A percentile compares a stretch with the other conserved stretches of the same genome.
These are phyloP conservation scores for Choristoneura fumiferana DNA, from an alignment of 1,140 invertebrate genomes.

Conservation along the genomic window DNA sequence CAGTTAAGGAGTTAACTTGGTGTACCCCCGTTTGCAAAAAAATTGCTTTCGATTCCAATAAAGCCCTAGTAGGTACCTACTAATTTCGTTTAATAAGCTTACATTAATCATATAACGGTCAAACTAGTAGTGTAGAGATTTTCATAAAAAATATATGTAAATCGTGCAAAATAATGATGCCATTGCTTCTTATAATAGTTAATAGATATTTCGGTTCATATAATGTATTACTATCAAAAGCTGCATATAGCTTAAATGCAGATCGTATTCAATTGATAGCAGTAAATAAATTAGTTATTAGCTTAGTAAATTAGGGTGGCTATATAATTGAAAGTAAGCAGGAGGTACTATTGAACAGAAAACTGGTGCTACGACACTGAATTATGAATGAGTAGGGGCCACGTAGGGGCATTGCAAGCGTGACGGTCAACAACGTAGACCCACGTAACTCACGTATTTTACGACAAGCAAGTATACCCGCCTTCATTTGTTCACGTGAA, in stretches of 20 bases:
- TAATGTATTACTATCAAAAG: neutral
- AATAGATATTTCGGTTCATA: neutral
- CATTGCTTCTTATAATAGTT: neutral
- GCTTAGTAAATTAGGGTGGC: neutral
- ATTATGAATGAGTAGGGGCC: slow-evolving; percentile 13
- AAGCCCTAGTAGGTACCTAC: no score
- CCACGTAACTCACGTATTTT: slow-evolving; percentile 10
- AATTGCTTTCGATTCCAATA: no score
- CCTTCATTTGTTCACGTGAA: neutral
- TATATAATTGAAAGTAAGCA: neutral
- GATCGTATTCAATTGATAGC: neutral
- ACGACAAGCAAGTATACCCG: neutral
- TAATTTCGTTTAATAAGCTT: no score
- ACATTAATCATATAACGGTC: no score
- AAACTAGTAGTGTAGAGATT: no score
- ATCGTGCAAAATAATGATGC: neutral
- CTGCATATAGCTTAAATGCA: neutral
- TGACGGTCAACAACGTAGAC: neutral
- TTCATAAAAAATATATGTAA: neutral
- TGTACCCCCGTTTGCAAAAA: no score
- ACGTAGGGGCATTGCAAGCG: neutral
- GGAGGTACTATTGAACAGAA: no score
- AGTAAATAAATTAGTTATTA: neutral
- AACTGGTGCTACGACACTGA: neutral
- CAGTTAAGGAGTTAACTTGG: no score